Evolutionary conservation across 2,113 vertebrate genomes (phyloP), one percentile per base, ranked within the genome.

Genomic region (Neofelis nebulosa): DNA sequence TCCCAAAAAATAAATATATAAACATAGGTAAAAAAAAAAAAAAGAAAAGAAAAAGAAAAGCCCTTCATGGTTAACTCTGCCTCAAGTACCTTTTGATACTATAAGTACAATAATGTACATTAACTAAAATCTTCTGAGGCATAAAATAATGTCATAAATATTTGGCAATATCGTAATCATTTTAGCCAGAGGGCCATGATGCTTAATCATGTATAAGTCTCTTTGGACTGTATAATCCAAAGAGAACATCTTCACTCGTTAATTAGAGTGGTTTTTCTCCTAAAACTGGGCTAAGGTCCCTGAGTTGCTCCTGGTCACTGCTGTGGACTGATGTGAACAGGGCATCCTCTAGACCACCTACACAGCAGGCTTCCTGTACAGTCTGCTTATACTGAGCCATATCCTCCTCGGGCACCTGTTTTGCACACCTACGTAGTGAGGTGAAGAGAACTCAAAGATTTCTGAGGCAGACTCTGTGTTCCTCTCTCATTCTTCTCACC

Each of bases 301-400:
- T 0, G 0, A n/a, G 23, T 19, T 55, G 14, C 18, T 78, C 41
- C 48, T 45, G 45, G 2, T 3, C 13, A 3, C 13, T 31, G 11
- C 21, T 86, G 33, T 82, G 33, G 31, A 5, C 16, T 8, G 5
- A 8, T 4, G 5, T 23, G 25, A 61, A 18, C 2, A 84, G 23
- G 45, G 8, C 14, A 3, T 89, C 18, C 55, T 14, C 2, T 4
- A 11, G 14, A 2, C 12, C 16, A 19, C 5, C 0, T 2, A 8
- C 2, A 14, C 19, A 2, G 38, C 16, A 4, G 9, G 18, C 52
- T 80, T 33, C 29, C 36, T 80, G 1, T 38, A 11, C 1, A 25
- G 13, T 2, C 3, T 80, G 36, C 33, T 57, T 66, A 0, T 18
- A 23, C 4, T 4, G 15, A n/a, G 10, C n/a, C 48, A 55, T 4